Evolutionary conservation across 1,140 invertebrate genomes (phyloP).

Genomic region (Drosophila paulistorum): DNA sequence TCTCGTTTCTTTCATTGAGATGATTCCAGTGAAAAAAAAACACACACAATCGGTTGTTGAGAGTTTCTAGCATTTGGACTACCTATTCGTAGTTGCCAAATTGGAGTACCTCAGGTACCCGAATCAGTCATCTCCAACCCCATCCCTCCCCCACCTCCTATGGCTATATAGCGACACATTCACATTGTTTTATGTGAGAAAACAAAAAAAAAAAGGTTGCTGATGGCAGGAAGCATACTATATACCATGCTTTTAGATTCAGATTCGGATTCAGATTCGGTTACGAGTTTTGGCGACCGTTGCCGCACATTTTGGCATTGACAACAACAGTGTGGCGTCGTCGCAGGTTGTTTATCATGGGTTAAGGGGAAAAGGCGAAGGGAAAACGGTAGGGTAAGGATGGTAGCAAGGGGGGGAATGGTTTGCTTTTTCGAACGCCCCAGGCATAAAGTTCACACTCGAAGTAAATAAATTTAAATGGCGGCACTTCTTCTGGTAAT

Average conservation of each 20-base stretch:
- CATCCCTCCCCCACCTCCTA: not conserved
- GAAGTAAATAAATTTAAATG: conserved; percentile 81
- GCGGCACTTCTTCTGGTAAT: conserved; percentile 78
- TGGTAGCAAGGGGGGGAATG: not conserved
- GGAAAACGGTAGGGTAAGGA: too few species aligned
- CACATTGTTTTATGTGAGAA: conserved; percentile 2
- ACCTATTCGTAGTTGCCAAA: conserved; percentile 3
- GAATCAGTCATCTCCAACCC: not conserved
- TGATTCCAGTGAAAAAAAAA: not conserved
- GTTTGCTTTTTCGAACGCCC: conserved; percentile 55
- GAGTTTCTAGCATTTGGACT: conserved; percentile 2
- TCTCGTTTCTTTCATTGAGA: not conserved
- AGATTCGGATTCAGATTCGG: conserved; percentile 38
- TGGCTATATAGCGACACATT: not conserved
- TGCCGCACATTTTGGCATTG: conserved; percentile 70
- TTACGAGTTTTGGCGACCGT: conserved; percentile 50
- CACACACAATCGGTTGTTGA: not conserved
- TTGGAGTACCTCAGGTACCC: conserved; percentile 6
- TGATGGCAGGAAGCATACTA: conserved; percentile 17
- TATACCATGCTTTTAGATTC: conserved; percentile 1
- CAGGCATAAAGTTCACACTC: conserved; percentile 79
- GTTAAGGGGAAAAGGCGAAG: not conserved
- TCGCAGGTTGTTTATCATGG: not conserved
- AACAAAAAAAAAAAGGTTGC: not conserved
- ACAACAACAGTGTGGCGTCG: conserved; percentile 55